Evolutionary conservation across 1,140 invertebrate species (phyloP), one percentile per base, ranked within the genome.

Genomic region (Scaptomyza pallida): DNA sequence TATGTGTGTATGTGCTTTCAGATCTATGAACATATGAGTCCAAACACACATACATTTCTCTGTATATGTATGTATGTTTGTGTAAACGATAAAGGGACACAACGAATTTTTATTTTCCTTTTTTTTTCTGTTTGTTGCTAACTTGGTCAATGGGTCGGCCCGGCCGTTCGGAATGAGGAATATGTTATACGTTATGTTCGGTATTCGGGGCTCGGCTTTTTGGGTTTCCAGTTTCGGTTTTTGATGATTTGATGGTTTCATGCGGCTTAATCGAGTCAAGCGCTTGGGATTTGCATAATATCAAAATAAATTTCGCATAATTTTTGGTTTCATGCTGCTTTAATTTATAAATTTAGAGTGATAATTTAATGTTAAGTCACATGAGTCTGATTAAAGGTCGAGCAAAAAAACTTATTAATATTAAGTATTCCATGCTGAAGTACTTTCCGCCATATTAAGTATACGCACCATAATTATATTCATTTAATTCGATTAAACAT

Each of bases 131-230:
- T n/a, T n/a, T n/a, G n/a, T 26, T 26, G 23, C 3, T 65, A 86
- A 86, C 71, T 86, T 88, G 82, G 82, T 88, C 82, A 86, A 86
- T 86, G 78, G 82, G 82, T 86, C 82, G 23, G 26, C 26, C 8
- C 8, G 81, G 10, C 40, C 10, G 21, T 12, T 64, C 33, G 63
- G 70, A 57, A 54, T 54, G 23, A 41, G 44, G 50, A 35, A 55
- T 56, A 5, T 5, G 23, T 26, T 26, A 26, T 26, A 5, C 23
- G 23, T 26, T 26, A 12, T 16, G 44, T 40, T 45, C 51, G 33
- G 19, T 12, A 30, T 43, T 33, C 35, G 15, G 23, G 16, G 35
- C n/a, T 23, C 13, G 15, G 43, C 21, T 48, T 47, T 45, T 19
- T 16, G 48, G 30, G 13, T 5, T 26, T 26, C 23, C 23, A 26